Evolutionary conservation across 1,140 invertebrate species (phyloP).

Genomic region (Cylas formicarius): DNA sequence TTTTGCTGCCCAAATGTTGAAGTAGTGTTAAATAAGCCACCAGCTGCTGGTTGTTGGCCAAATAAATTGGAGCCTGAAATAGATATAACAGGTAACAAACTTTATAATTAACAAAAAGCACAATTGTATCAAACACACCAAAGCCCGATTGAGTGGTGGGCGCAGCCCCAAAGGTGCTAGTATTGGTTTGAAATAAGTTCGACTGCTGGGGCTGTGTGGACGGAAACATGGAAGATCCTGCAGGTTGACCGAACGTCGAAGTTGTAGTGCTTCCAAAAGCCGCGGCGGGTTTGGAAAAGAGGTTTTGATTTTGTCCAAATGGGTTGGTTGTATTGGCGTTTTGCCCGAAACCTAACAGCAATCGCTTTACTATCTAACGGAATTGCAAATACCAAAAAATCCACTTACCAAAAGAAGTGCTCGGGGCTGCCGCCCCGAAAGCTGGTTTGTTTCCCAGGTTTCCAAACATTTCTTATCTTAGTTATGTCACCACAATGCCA

Average conservation of each 20-base stretch:
- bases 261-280: slow-evolving; percentile 35
- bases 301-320: slow-evolving; percentile 28
- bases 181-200: slow-evolving; percentile 16
- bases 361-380: neutral
- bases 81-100: neutral
- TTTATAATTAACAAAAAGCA: slow-evolving; percentile 3
- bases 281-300: slow-evolving; percentile 28
- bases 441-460: slow-evolving; percentile 29
- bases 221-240: slow-evolving; percentile 19
- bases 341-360: slow-evolving; percentile 25
- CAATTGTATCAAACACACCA: slow-evolving; percentile 24
- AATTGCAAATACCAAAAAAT: neutral
- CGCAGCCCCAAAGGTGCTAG: slow-evolving; percentile 18
- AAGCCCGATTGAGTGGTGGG: slow-evolving; percentile 35
- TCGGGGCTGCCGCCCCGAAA: slow-evolving; percentile 26
- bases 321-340: slow-evolving; percentile 21
- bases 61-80: slow-evolving; percentile 31
- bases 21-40: slow-evolving; percentile 50
- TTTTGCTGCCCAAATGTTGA: slow-evolving; percentile 56
- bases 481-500: too few relatives aligned
- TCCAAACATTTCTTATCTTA: too few relatives aligned
- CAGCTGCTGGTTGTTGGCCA: slow-evolving; percentile 38
- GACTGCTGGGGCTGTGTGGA: slow-evolving; percentile 9
- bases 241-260: slow-evolving; percentile 51
- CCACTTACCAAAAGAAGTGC: slow-evolving; percentile 31